These are phyloP conservation scores for Alces alces DNA, from an alignment of 2,113 vertebrate species.

Conservation along the genomic window DNA sequence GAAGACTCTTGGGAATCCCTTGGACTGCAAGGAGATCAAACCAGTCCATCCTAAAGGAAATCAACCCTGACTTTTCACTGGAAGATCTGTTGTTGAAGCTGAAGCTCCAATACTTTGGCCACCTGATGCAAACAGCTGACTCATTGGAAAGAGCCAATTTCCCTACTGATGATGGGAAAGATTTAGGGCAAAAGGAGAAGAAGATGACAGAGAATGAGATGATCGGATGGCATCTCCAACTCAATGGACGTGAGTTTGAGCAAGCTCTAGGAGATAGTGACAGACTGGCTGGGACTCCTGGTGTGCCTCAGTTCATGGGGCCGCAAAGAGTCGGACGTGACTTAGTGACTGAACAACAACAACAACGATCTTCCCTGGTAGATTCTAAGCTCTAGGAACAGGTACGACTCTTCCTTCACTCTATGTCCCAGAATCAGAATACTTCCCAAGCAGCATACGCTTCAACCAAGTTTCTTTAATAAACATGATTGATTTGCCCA, in stretches of 20 bases:
- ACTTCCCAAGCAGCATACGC: neutral
- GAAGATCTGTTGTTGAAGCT: neutral
- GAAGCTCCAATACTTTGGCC: neutral
- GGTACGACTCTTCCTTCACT: neutral
- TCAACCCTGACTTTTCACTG: neutral
- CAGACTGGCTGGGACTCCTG: accelerated
- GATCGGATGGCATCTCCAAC: neutral
- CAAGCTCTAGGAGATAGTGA: neutral
- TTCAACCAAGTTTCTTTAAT: neutral
- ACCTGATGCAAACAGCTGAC: neutral
- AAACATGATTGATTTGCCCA: neutral
- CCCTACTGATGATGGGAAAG: neutral
- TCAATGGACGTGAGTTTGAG: neutral
- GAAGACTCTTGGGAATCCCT: neutral
- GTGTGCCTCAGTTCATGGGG: neutral
- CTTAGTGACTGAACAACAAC: neutral
- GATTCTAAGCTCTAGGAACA: neutral
- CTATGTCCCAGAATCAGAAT: neutral
- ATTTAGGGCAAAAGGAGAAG: neutral
- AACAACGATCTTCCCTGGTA: neutral
- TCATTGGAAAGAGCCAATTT: neutral
- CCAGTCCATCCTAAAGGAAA: neutral
- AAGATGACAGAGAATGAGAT: neutral
- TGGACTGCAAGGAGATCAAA: neutral
- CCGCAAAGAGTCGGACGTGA: accelerated